A percentile compares a stretch with the other conserved stretches of the same genome.
Evolutionary conservation across 2,888 invertebrate genomes (phyloP).

Genomic region (Imbricaverruca yamaguchii): DNA sequence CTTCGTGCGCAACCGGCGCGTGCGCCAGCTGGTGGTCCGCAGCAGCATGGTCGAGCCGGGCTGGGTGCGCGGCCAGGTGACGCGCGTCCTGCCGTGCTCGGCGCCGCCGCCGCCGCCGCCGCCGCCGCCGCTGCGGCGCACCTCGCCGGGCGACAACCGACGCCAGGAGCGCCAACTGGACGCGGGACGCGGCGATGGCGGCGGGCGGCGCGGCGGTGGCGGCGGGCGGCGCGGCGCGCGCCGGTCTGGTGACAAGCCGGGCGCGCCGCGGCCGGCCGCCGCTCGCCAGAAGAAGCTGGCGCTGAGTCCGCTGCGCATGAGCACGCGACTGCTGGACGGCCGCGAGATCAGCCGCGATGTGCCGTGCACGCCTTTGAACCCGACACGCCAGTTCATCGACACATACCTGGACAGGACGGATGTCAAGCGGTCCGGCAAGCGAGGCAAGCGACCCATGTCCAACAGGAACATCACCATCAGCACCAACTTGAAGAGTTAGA

Average conservation of each 20-base stretch:
- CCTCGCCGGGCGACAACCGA: too few species aligned
- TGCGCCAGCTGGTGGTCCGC: slow-evolving; percentile 1
- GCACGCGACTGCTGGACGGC: slow-evolving; percentile 2
- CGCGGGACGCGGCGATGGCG: not conserved
- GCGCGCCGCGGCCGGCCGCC: not conserved
- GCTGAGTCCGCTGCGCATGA: not conserved
- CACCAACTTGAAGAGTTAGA: not conserved
- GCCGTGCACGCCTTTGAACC: not conserved
- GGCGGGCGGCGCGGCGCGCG: not conserved
- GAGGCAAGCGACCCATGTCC: not conserved
- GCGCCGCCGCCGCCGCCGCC: not conserved
- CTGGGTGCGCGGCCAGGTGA: slow-evolving; percentile 10
- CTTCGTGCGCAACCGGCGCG: not conserved
- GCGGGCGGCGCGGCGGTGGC: not conserved
- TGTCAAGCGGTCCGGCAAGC: not conserved
- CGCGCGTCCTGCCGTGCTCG: not conserved
- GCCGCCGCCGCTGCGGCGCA: not conserved
- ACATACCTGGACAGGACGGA: not conserved
- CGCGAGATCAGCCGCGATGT: not conserved
- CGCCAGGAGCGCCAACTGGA: too few species aligned
- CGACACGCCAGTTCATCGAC: slow-evolving; percentile 6
- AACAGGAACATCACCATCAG: not conserved
- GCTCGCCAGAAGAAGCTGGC: not conserved
- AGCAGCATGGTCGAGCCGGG: not conserved
- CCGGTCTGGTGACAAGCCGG: too few species aligned